phyloP scores from a whole-genome alignment of 92 coral and sea anemone species.

The Umimayanthus kanabou region DNA sequence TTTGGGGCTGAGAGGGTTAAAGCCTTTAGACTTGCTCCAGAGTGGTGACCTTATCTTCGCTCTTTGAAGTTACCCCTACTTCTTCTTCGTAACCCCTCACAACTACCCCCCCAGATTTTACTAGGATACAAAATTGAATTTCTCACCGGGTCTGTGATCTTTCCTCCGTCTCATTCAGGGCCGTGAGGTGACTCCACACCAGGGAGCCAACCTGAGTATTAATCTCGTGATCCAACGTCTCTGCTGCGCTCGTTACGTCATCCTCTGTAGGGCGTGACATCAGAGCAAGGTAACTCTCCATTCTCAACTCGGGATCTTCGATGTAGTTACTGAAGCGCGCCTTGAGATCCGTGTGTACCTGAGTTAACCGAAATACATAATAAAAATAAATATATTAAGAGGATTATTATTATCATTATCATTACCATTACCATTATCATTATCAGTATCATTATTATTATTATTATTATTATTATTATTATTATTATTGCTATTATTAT shows the following conservation, averaged over 20 bases:
- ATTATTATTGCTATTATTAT: too few species aligned
- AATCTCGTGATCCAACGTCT: slow-evolving; percentile 58
- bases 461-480: too few species aligned
- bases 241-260: slow-evolving; percentile 41
- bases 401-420: too few species aligned
- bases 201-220: slow-evolving; percentile 73
- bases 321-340: slow-evolving; percentile 50
- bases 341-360: slow-evolving; percentile 22
- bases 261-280: slow-evolving; percentile 55
- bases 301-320: slow-evolving; percentile 61
- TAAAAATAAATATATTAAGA: too few species aligned
- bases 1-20: too few species aligned
- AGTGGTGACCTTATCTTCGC: too few species aligned
- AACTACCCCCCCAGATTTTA: neutral
- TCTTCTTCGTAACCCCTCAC: too few species aligned
- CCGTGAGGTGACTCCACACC: slow-evolving; percentile 64
- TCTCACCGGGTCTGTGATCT: slow-evolving; percentile 52
- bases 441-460: too few species aligned
- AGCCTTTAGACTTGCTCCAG: too few species aligned
- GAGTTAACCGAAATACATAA: neutral
- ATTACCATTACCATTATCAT: too few species aligned
- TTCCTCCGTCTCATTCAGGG: slow-evolving; percentile 67
- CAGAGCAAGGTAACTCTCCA: slow-evolving; percentile 61
- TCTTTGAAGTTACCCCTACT: too few species aligned
- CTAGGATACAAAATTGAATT: neutral